phyloP scores from a whole-genome alignment of 2,888 invertebrate species.

The Parnassius mnemosyne region DNA sequence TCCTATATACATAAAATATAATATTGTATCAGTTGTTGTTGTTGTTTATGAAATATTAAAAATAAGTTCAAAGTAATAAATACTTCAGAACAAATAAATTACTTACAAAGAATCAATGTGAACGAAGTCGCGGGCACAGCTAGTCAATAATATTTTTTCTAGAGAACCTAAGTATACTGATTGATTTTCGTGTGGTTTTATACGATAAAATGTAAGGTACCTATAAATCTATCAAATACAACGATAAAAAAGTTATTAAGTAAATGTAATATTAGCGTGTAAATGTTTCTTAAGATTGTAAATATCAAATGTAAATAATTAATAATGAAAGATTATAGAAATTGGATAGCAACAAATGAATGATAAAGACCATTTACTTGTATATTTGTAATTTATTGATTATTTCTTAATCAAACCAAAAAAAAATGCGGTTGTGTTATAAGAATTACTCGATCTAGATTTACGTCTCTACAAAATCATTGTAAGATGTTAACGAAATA shows the following conservation, averaged over 20 bases:
- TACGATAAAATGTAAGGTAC: neutral
- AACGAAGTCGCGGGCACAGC: too few species aligned
- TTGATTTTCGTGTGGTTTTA: neutral
- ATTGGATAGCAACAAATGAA: neutral
- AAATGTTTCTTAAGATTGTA: conserved; percentile 6
- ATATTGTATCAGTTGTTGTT: too few species aligned
- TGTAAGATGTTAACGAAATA: conserved; percentile 12
- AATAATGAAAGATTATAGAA: neutral
- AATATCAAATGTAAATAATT: conserved; percentile 11
- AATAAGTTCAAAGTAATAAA: neutral
- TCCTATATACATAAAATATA: too few species aligned
- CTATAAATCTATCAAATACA: neutral
- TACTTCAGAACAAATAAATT: neutral
- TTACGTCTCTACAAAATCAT: neutral
- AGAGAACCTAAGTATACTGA: neutral
- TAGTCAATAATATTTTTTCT: neutral
- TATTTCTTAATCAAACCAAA: neutral
- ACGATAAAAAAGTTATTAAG: conserved; percentile 1
- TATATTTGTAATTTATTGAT: conserved; percentile 2
- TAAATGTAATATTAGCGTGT: neutral
- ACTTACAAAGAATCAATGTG: neutral
- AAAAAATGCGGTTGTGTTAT: conserved; percentile 13
- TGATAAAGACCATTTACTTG: neutral
- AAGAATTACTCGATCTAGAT: conserved; percentile 5
- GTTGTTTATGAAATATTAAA: too few species aligned